Percentiles rank a stretch among this genome's conserved stretches.
These are phyloP conservation scores for Lonchura striata DNA, from an alignment of 2,113 vertebrate genomes.

Conservation along the genomic window DNA sequence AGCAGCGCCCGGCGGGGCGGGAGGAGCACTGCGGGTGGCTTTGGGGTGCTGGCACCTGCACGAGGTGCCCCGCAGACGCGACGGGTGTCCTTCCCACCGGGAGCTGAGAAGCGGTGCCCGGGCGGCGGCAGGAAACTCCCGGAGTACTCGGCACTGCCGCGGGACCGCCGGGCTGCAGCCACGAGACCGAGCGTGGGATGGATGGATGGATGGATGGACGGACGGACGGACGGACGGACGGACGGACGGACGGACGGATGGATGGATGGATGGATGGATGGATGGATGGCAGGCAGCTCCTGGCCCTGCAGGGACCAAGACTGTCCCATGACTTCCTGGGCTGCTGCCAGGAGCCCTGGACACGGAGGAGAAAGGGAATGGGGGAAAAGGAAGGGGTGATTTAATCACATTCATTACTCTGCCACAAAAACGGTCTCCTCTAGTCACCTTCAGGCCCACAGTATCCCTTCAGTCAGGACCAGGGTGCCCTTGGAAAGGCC, in stretches of 20 bases:
- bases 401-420: constrained; percentile 82
- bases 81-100: no score
- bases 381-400: constrained; percentile 9
- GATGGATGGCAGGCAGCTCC: background rate
- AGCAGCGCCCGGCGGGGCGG: background rate
- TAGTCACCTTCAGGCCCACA: background rate
- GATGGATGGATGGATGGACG: background rate
- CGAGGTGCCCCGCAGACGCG: background rate
- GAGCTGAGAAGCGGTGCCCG: background rate
- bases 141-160: accelerated
- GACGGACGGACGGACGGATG: no score
- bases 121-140: background rate
- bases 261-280: no score
- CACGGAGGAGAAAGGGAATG: background rate
- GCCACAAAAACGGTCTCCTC: constrained; percentile 65
- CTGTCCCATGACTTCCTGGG: constrained; percentile 79
- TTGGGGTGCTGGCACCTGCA: background rate
- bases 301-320: constrained; percentile 71
- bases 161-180: background rate
- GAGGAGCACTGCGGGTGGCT: background rate
- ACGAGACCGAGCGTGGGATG: no score
- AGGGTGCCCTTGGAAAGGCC: background rate
- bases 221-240: background rate
- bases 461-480: accelerated
- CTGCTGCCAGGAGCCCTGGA: constrained; percentile 80